Base-by-base conservation (phyloP, 2,797 vertebrate species). In the Xenopus petersii region DNA sequence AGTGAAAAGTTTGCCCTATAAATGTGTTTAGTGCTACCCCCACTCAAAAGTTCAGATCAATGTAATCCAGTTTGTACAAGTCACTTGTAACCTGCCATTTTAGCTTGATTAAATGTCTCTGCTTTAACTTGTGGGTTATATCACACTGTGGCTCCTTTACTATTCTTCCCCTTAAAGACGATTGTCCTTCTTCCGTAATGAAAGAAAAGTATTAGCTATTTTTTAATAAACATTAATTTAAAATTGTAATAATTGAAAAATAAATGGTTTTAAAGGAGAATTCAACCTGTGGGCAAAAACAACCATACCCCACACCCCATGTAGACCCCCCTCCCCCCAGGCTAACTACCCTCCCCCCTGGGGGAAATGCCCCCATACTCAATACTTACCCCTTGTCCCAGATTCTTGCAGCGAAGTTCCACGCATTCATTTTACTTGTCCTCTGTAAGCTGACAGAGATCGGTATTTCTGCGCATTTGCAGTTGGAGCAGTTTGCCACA, bases 61-160 rank as follows among this genome's bases (percentile, higher is more conserved):
- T 60, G 4, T 60, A 60, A 60, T 60, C 58, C 24, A 3, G 21
- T 60, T 60, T 24, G 17, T 60, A 13, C 17, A 60, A 10, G 58
- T 26, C 58, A 12, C 55, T 58, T 58, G 55, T 17, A 58, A 17
- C 9, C 11, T 60, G 58, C 9, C 24, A 60, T 60, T 60, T 60
- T 56, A 60, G 58, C 17, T 26, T 60, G 58, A 60, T 60, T 60
- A 60, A 60, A 60, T 58, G 21, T 6, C 10, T 60, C 13, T 60
- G 17, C 24, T 60, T 24, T 60, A 12, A 60, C 11, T 9, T 60
- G 10, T 17, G 8, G 36, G 36, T 42, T 6, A 42, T 42, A 42
- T 42, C 36, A 42, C 36, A 42, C 6, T 42, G 36, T 9, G 36
- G 1, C 5, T 3, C 6, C 33, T 36, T 36, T 36, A 36, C 33